Percentiles rank a stretch among this genome's conserved stretches.
Conservation (phyloP, 1,140 invertebrate species). For the Drosophila leontia region DNA sequence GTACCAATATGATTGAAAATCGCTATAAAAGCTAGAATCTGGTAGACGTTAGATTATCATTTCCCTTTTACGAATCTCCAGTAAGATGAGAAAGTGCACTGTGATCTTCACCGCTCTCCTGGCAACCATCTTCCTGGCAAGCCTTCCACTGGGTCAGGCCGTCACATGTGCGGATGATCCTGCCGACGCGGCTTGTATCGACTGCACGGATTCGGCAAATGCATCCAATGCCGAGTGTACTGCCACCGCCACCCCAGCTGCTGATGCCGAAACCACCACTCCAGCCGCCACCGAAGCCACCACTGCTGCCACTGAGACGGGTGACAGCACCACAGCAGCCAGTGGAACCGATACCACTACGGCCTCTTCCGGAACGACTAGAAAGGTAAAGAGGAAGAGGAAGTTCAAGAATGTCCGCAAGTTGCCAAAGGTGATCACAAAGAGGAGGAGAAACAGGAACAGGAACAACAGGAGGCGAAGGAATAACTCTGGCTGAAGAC, state of each 20-base stretch:
- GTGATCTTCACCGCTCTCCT: background rate
- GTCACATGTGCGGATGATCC: conserved; percentile 1
- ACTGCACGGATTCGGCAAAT: background rate
- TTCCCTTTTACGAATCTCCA: background rate
- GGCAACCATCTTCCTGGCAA: conserved; percentile 10
- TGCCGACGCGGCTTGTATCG: background rate
- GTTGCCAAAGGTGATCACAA: background rate
- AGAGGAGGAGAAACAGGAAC: background rate
- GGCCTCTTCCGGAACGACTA: background rate
- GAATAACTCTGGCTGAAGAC: background rate
- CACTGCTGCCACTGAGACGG: background rate
- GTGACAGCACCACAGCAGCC: background rate
- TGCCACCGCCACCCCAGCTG: background rate
- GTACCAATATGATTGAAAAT: background rate
- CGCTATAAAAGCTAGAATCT: background rate
- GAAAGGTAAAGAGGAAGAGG: background rate
- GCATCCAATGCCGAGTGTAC: background rate
- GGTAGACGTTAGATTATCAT: background rate
- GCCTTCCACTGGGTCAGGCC: conserved; percentile 1
- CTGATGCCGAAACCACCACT: background rate
- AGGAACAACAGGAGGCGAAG: background rate
- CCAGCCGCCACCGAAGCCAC: background rate
- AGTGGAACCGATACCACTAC: background rate
- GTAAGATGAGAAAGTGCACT: conserved; percentile 10
- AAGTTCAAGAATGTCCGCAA: background rate